These are phyloP conservation scores for Brachypteracias leptosomus DNA, from an alignment of 2,113 vertebrate species.

Conservation along the genomic window DNA sequence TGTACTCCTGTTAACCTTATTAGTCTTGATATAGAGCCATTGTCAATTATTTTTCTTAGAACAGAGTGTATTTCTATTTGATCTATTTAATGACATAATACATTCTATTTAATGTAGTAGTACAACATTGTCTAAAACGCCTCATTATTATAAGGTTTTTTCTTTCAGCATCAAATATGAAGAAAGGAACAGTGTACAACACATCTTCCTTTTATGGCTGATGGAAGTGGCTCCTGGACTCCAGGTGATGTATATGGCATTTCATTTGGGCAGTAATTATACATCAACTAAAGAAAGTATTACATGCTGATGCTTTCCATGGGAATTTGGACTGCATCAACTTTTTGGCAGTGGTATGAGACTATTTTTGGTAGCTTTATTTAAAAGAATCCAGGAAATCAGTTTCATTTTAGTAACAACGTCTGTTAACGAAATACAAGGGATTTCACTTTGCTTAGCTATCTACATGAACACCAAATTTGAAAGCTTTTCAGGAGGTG, in stretches of 20 bases:
- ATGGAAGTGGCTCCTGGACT: background rate
- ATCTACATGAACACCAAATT: background rate
- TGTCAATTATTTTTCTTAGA: background rate
- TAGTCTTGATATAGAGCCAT: background rate
- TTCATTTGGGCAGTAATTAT: background rate
- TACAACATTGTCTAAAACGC: background rate
- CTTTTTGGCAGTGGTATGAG: conserved; percentile 37
- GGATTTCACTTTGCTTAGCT: background rate
- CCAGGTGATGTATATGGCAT: background rate
- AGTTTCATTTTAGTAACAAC: conserved; percentile 55
- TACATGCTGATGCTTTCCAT: conserved; percentile 1
- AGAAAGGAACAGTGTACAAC: background rate
- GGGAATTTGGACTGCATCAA: conserved; percentile 38
- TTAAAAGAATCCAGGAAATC: conserved; percentile 62
- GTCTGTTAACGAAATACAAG: conserved; percentile 51
- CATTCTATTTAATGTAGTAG: too few relatives aligned
- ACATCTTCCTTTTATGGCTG: background rate
- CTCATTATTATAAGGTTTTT: background rate
- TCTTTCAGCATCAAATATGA: background rate
- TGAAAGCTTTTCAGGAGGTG: background rate
- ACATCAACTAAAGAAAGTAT: conserved; percentile 47
- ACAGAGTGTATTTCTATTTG: background rate
- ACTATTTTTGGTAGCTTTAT: conserved; percentile 66
- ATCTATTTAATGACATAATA: background rate
- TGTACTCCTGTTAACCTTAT: background rate